Base-by-base conservation (phyloP, 2,797 vertebrate genomes). In the Mormyrus hasselquistii region DNA sequence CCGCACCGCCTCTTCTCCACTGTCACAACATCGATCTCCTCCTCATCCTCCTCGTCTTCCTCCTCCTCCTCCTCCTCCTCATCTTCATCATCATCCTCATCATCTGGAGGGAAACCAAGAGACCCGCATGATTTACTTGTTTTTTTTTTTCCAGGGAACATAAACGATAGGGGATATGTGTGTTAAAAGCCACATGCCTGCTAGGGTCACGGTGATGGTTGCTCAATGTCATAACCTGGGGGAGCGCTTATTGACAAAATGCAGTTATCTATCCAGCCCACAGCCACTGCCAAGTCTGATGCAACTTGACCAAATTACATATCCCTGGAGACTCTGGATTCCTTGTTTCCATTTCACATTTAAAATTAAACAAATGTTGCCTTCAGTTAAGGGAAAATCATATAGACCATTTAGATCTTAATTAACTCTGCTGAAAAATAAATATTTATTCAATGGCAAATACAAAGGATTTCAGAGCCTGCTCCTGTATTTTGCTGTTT, bases 1-100 rank as follows among this genome's bases (percentile, higher is more conserved):
- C 95, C 95, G 25, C 96, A 96, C 29, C 97, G 97, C 90, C 98
- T 96, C 94, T 99, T 99, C 76, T 99, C 98, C 86, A 99, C 98
- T 1, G 98, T 99, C 0, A 99, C 98, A 1, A 99, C 98, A 4
- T 99, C 99, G 0, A 99, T 99, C 94, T 99, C 98, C 89, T 99
- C 98, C 0, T 99, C 98, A 0, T 99, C 98, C 0, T 99, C 98
- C 0, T 98, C 97, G 0, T 98, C 97, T 0, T 96, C 96, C 0
- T 96, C 96, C 0, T 96, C 96, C 0, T 98, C 97, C 0, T 98
- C 97, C 0, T 96, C 96, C 0, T 96, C 96, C 0, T 96, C 96
- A 0, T 97, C 96, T 0, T 98, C 98, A 0, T 98, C 98, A 0
- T 96, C 96, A 0, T 96, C 96, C 0, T 96, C 96, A 0, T 95